phyloP scores from a whole-genome alignment of 2,888 invertebrate species.

The Cheilosia impressa region DNA sequence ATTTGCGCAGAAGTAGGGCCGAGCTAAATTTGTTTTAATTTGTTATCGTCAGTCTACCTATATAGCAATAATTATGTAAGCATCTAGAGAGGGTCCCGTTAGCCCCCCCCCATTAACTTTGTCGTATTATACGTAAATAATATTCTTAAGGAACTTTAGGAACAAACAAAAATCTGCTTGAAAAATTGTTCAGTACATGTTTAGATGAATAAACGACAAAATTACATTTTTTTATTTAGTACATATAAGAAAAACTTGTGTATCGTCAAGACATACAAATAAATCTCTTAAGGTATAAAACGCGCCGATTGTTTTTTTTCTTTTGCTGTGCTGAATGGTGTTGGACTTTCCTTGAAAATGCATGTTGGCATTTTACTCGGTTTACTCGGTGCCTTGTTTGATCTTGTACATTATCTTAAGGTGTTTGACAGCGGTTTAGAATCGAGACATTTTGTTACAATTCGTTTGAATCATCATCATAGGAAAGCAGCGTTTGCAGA shows the following conservation, averaged over 20 bases:
- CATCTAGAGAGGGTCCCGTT: not conserved
- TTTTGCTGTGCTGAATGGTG: no score
- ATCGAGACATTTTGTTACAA: no score
- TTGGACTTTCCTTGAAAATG: no score
- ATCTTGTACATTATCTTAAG: no score
- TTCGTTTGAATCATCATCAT: no score
- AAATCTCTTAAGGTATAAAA: constrained; percentile 62
- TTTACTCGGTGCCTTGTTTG: no score
- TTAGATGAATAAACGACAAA: constrained; percentile 48
- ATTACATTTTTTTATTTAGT: constrained; percentile 57
- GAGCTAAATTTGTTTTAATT: constrained; percentile 29
- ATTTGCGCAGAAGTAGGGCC: not conserved
- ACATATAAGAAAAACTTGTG: constrained; percentile 45
- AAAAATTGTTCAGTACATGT: constrained; percentile 21
- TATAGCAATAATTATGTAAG: constrained; percentile 24
- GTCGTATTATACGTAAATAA: constrained; percentile 40
- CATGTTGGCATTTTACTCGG: no score
- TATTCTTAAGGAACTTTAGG: constrained; percentile 36
- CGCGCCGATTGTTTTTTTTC: no score
- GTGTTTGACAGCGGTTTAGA: no score
- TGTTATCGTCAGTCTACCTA: constrained; percentile 15
- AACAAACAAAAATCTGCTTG: constrained; percentile 40
- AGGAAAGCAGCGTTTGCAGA: no score
- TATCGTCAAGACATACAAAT: constrained; percentile 71
- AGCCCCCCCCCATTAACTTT: not conserved